Percentiles rank a stretch among this genome's conserved stretches.
These are phyloP conservation scores for Chondrosia reniformis DNA, from an alignment of 37 sponge, comb jelly and placozoan genomes.

Conservation along the genomic window DNA sequence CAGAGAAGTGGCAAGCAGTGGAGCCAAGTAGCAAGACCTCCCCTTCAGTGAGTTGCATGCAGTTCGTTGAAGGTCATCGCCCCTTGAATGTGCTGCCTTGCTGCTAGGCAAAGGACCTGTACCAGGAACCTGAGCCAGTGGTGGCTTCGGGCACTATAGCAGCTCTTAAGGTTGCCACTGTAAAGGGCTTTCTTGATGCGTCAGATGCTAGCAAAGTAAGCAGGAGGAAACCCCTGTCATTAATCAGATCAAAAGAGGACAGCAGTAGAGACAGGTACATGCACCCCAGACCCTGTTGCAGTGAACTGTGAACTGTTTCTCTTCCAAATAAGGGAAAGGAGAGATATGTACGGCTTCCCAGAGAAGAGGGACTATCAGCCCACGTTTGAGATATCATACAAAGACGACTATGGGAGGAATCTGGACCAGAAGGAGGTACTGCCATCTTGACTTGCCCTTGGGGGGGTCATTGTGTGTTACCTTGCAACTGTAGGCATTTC, in stretches of 20 bases:
- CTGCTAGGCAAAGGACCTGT: conserved; percentile 57
- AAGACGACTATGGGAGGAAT: conserved; percentile 76
- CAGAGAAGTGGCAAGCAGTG: neutral
- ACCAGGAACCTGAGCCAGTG: conserved; percentile 83
- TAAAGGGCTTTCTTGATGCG: conserved; percentile 82
- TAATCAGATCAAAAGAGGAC: conserved; percentile 24
- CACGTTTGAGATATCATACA: conserved; percentile 82
- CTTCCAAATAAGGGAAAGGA: neutral
- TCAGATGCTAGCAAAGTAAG: neutral
- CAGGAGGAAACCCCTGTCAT: conserved; percentile 3
- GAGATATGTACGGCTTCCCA: conserved; percentile 52
- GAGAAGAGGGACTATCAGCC: conserved; percentile 91
- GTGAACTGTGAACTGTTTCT: too few relatives aligned
- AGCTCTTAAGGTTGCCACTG: conserved; percentile 84
- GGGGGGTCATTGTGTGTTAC: too few relatives aligned
- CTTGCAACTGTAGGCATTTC: conserved; percentile 27
- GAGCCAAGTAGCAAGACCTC: neutral
- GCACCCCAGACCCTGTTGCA: neutral
- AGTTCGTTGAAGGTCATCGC: neutral
- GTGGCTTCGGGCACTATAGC: conserved; percentile 69
- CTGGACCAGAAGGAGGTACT: conserved; percentile 86
- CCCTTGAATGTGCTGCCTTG: neutral
- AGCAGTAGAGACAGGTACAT: conserved; percentile 64
- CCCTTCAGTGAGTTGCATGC: conserved; percentile 5
- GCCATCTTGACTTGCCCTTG: neutral